A percentile compares a stretch with the other conserved stretches of the same genome.
phyloP scores from a whole-genome alignment of 1,140 invertebrate genomes.

The Drosophila nasuta region DNA sequence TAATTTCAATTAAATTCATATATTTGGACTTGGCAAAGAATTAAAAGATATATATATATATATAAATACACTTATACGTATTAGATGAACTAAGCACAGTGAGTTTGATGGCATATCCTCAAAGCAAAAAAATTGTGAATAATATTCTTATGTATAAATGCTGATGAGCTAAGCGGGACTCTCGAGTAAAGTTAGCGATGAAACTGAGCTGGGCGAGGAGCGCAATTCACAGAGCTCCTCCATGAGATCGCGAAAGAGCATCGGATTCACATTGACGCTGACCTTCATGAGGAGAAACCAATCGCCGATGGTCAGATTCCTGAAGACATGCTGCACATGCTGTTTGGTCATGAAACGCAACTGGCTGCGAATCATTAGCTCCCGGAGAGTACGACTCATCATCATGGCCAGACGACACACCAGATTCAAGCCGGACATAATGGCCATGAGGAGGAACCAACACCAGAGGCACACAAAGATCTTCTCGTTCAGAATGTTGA shows the following conservation, averaged over 20 bases:
- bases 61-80: not conserved
- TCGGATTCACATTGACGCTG: conserved; percentile 89
- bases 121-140: not conserved
- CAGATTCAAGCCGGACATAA: conserved; percentile 88
- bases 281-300: conserved; percentile 90
- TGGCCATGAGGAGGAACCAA: conserved; percentile 90
- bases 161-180: conserved; percentile 47
- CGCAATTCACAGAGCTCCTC: conserved; percentile 85
- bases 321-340: conserved; percentile 59
- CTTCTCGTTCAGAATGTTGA: conserved; percentile 93
- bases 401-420: conserved; percentile 86
- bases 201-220: conserved; percentile 33
- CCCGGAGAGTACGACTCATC: conserved; percentile 66
- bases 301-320: conserved; percentile 86
- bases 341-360: conserved; percentile 67
- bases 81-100: conserved; percentile 10
- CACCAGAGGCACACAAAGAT: conserved; percentile 93
- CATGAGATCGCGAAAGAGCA: conserved; percentile 87
- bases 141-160: too few species aligned
- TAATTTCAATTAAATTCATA: conserved; percentile 22
- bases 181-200: conserved; percentile 59
- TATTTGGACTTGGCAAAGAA: conserved; percentile 11
- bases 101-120: conserved; percentile 10
- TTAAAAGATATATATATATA: conserved; percentile 26
- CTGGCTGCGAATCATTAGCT: conserved; percentile 86